phyloP scores from a whole-genome alignment of 1,140 invertebrate genomes.

The Sinonovacula constricta region DNA sequence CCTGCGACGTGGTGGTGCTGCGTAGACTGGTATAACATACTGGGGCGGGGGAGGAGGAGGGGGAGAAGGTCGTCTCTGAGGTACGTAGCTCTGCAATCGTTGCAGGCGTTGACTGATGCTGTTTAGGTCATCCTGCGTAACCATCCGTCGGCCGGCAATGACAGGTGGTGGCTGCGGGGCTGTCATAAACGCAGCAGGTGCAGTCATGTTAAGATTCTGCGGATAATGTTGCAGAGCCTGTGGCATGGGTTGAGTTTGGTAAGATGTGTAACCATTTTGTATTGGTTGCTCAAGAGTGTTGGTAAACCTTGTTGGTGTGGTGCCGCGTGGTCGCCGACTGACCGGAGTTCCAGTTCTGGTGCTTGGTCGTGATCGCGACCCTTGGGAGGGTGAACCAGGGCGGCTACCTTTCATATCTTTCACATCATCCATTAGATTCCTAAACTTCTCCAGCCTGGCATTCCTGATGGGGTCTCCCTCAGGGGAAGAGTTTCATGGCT shows the following conservation, averaged over 20 bases:
- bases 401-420: constrained; percentile 62
- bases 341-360: constrained; percentile 45
- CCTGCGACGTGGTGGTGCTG: constrained; percentile 55
- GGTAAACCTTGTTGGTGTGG: constrained; percentile 41
- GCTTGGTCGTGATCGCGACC: constrained; percentile 57
- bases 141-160: constrained; percentile 18
- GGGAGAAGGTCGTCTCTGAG: constrained; percentile 56
- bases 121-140: constrained; percentile 71
- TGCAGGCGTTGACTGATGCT: constrained; percentile 67
- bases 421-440: constrained; percentile 68
- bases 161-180: constrained; percentile 19
- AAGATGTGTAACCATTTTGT: constrained; percentile 55
- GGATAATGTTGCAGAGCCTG: constrained; percentile 36
- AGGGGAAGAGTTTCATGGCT: constrained; percentile 65
- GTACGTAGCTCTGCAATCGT: constrained; percentile 66
- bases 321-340: constrained; percentile 12
- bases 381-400: constrained; percentile 53
- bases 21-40: constrained; percentile 59
- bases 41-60: constrained; percentile 55
- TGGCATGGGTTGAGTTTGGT: constrained; percentile 19
- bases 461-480: constrained; percentile 64
- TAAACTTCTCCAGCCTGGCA: constrained; percentile 63
- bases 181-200: constrained; percentile 48
- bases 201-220: constrained; percentile 45
- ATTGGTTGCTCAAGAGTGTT: constrained; percentile 41